These are phyloP conservation scores for Drosophila pseudoobscura DNA, from an alignment of 1,140 invertebrate genomes.

Conservation along the genomic window DNA sequence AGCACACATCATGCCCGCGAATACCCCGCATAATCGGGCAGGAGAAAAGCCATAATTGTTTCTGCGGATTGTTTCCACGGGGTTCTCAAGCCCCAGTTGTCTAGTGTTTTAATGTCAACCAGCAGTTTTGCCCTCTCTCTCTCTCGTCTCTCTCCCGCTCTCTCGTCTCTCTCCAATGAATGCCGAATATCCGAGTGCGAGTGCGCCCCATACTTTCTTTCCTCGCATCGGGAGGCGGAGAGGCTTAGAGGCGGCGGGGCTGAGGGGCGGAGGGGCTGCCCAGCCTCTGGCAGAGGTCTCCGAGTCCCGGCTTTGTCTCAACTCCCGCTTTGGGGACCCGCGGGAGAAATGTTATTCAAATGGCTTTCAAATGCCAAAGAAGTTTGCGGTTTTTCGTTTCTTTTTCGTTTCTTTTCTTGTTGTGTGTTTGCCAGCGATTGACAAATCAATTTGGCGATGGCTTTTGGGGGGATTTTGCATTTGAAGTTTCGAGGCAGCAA, in stretches of 20 bases:
- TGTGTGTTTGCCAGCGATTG: constrained; percentile 57
- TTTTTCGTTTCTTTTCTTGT: constrained; percentile 6
- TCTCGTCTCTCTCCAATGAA: constrained; percentile 38
- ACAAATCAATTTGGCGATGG: constrained; percentile 77
- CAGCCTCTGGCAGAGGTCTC: no score
- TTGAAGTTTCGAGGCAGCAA: constrained; percentile 15
- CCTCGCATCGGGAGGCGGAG: no score
- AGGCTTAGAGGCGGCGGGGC: no score
- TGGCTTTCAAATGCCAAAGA: constrained; percentile 77
- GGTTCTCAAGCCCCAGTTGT: no score
- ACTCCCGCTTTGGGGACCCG: constrained; percentile 36
- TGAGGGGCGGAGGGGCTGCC: no score
- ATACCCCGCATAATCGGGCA: constrained; percentile 19
- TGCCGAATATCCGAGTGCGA: not conserved
- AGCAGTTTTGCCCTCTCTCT: constrained; percentile 52
- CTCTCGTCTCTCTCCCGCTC: constrained; percentile 11
- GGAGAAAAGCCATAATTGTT: constrained; percentile 31
- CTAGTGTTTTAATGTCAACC: constrained; percentile 40
- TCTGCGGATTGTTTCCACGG: constrained; percentile 11
- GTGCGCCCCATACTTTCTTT: constrained; percentile 61
- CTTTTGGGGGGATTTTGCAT: constrained; percentile 48
- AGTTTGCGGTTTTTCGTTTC: constrained; percentile 58
- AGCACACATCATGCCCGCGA: constrained; percentile 1
- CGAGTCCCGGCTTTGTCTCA: constrained; percentile 3
- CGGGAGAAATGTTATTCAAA: constrained; percentile 72